These are phyloP conservation scores for Corythaixoides concolor DNA, from an alignment of 2,113 vertebrate species.

Conservation along the genomic window DNA sequence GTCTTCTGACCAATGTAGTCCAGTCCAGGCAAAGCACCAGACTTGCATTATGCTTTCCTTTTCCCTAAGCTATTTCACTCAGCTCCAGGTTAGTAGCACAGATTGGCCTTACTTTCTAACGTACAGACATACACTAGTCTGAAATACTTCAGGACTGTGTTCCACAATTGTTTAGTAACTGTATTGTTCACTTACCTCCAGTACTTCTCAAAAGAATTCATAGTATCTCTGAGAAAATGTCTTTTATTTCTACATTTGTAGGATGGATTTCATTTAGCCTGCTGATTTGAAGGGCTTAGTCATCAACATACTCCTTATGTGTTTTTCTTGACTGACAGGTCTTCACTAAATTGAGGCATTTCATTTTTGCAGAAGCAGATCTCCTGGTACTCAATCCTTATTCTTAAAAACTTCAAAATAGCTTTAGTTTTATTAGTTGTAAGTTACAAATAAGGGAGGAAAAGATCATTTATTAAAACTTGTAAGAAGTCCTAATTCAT, in stretches of 20 bases:
- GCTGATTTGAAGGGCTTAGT: background rate
- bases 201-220: background rate
- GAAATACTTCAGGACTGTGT: background rate
- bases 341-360: background rate
- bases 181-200: background rate
- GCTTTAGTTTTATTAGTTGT: background rate
- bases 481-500: background rate
- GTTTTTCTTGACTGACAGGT: background rate
- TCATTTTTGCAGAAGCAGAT: background rate
- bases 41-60: accelerated
- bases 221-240: background rate
- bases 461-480: background rate
- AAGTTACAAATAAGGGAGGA: background rate
- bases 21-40: background rate
- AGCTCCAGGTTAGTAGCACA: background rate
- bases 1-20: background rate
- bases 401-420: background rate
- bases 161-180: background rate
- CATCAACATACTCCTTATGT: accelerated
- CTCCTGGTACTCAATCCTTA: background rate
- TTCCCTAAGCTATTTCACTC: background rate
- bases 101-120: background rate
- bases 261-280: background rate
- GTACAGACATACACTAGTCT: accelerated
- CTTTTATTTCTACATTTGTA: background rate